These are phyloP conservation scores for Plectrocnemia conspersa DNA, from an alignment of 1,140 invertebrate species.

Conservation along the genomic window DNA sequence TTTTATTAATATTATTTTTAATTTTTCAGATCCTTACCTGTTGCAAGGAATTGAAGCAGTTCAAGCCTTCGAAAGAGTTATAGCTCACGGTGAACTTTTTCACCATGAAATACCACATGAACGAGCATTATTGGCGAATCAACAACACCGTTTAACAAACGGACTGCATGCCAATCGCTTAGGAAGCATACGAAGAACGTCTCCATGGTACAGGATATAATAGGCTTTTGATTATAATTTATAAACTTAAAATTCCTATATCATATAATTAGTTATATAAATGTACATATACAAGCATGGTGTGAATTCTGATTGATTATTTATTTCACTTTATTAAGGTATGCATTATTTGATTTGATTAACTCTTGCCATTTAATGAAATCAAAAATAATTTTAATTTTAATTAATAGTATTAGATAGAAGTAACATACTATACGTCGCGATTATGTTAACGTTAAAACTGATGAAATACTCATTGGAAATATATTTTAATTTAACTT, in stretches of 20 bases:
- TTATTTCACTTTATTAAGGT: too few species aligned
- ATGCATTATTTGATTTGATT: too few species aligned
- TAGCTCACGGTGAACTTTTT: constrained; percentile 53
- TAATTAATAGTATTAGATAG: too few species aligned
- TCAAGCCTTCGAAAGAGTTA: constrained; percentile 49
- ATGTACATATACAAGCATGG: not conserved
- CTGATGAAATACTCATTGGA: too few species aligned
- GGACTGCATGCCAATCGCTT: constrained; percentile 54
- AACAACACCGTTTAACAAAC: constrained; percentile 54
- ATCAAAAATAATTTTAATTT: too few species aligned
- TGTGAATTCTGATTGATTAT: too few species aligned
- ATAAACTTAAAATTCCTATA: not conserved
- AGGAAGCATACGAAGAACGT: constrained; percentile 54
- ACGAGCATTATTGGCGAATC: constrained; percentile 54
- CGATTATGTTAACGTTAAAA: too few species aligned
- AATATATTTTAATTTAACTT: too few species aligned
- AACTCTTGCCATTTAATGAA: too few species aligned
- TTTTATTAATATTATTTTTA: not conserved
- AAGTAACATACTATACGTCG: too few species aligned
- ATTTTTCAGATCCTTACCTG: constrained; percentile 43
- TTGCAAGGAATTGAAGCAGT: constrained; percentile 51
- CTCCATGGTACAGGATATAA: constrained; percentile 53
- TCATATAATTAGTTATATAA: not conserved
- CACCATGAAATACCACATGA: constrained; percentile 60
- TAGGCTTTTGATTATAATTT: not conserved